These are phyloP conservation scores for Coryphaenoides rupestris DNA, from an alignment of 2,113 vertebrate genomes.

Conservation along the genomic window DNA sequence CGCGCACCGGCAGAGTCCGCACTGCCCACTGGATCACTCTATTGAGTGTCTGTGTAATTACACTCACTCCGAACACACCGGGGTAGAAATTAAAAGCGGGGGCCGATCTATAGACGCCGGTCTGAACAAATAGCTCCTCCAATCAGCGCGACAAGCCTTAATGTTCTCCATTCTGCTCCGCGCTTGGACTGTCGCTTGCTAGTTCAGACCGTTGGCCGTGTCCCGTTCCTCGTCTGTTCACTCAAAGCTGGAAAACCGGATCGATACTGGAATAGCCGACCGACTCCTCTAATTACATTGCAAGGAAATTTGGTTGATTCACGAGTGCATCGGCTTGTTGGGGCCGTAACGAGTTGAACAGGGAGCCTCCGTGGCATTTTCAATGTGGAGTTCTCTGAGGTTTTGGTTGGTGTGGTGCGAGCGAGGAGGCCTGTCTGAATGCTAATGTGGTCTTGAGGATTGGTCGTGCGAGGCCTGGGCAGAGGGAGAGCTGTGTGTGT, in stretches of 20 bases:
- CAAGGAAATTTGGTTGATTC: too few relatives aligned
- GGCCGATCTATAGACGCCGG: slow-evolving; percentile 45
- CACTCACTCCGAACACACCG: slow-evolving; percentile 53
- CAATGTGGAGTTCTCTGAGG: slow-evolving; percentile 19
- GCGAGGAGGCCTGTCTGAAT: slow-evolving; percentile 28
- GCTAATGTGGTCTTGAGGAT: slow-evolving; percentile 37
- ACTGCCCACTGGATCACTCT: slow-evolving; percentile 49
- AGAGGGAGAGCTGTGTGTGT: slow-evolving; percentile 24
- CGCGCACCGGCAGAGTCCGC: slow-evolving; percentile 27
- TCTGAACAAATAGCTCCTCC: slow-evolving; percentile 54
- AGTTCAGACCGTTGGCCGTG: slow-evolving; percentile 52
- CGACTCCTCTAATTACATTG: too few relatives aligned
- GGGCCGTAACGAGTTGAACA: too few relatives aligned
- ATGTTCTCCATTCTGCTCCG: slow-evolving; percentile 66
- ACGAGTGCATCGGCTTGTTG: background rate
- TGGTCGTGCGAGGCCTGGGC: slow-evolving; percentile 7
- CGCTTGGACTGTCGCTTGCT: slow-evolving; percentile 57
- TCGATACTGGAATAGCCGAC: too few relatives aligned
- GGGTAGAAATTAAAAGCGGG: slow-evolving; percentile 46
- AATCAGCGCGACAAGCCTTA: slow-evolving; percentile 59
- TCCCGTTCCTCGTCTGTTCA: slow-evolving; percentile 63
- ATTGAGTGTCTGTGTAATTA: slow-evolving; percentile 67
- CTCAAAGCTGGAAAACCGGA: slow-evolving; percentile 18
- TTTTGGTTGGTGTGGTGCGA: slow-evolving; percentile 2
- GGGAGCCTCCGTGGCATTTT: slow-evolving; percentile 6